Conservation (phyloP, 2,797 vertebrate genomes). For the Pyrocephalus nanus region DNA sequence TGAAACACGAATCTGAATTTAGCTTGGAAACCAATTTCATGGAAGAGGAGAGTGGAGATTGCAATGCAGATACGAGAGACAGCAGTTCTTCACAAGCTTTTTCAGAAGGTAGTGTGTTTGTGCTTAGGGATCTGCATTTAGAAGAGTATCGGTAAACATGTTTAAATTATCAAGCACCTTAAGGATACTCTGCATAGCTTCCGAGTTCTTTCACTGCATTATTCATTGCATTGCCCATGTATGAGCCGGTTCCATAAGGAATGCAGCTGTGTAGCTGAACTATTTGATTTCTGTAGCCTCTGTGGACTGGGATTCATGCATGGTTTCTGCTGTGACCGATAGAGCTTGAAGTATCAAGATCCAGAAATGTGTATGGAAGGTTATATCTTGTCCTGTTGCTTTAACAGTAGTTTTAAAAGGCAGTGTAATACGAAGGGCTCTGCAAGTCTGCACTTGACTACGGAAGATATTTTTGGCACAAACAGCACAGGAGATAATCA, state of each 20-base stretch:
- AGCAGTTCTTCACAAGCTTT: background rate
- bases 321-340: background rate
- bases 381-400: background rate
- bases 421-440: background rate
- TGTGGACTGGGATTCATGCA: background rate
- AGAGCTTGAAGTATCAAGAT: background rate
- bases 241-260: background rate
- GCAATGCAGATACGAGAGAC: background rate
- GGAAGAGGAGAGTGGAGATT: slow-evolving; percentile 66
- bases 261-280: background rate
- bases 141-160: background rate
- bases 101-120: slow-evolving; percentile 62
- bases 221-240: background rate
- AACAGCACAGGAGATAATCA: background rate
- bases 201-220: background rate
- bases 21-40: slow-evolving; percentile 90
- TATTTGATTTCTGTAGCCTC: background rate
- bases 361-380: background rate
- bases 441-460: background rate
- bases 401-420: background rate
- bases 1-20: slow-evolving; percentile 86
- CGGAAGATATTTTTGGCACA: background rate
- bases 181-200: background rate
- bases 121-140: background rate
- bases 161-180: background rate